Conservation (phyloP, 2,888 invertebrate species). For the Tryphoninae sp. region DNA sequence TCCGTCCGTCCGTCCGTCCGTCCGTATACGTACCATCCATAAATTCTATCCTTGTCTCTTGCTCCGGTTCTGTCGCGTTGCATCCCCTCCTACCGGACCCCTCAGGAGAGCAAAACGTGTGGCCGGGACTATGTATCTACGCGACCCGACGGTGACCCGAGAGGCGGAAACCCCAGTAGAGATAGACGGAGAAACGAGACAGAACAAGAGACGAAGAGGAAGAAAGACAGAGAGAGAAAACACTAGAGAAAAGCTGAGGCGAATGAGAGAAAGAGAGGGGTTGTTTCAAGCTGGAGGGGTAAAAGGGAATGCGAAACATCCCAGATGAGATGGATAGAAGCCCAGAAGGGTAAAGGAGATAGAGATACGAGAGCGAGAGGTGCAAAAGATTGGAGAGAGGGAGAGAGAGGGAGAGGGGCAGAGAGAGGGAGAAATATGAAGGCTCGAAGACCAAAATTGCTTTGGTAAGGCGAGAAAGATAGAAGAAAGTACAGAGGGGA, state of each 20-base stretch:
- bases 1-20: constrained; percentile 57
- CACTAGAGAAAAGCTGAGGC: background rate
- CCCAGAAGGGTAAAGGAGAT: constrained; percentile 47
- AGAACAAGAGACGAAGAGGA: constrained; percentile 57
- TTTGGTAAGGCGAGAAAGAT: constrained; percentile 50
- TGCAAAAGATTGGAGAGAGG: background rate
- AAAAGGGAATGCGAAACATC: constrained; percentile 38
- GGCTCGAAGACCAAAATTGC: constrained; percentile 31
- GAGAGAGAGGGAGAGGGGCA: background rate
- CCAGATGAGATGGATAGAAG: constrained; percentile 44
- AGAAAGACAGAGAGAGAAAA: constrained; percentile 52
- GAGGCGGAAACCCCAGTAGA: constrained; percentile 46
- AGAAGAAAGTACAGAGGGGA: constrained; percentile 13
- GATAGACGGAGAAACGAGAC: constrained; percentile 27
- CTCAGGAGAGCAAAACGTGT: constrained; percentile 50
- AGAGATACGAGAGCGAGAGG: constrained; percentile 21
- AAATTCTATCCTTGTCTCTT: constrained; percentile 33
- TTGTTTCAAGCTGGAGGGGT: constrained; percentile 34
- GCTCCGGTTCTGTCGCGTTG: constrained; percentile 68
- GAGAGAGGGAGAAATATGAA: background rate
- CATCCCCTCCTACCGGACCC: constrained; percentile 68
- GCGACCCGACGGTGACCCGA: constrained; percentile 60
- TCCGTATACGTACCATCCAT: constrained; percentile 61
- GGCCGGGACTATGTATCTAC: background rate
- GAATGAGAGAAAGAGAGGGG: constrained; percentile 21